phyloP scores from a whole-genome alignment of 2,113 vertebrate genomes.

The Vimba vimba region DNA sequence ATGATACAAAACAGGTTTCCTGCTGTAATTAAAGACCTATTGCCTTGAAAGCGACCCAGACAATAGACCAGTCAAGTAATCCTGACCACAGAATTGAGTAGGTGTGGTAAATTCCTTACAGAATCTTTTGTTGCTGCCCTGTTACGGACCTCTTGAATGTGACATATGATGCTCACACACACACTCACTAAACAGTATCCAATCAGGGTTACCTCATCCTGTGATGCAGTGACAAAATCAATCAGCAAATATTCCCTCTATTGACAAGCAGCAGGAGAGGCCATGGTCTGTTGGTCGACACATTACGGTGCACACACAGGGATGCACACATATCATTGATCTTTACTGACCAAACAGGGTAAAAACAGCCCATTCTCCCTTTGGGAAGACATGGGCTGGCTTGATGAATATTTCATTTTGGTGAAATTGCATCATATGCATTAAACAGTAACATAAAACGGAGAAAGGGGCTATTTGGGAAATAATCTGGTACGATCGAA shows the following conservation, averaged over 20 bases:
- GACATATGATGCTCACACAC: slow-evolving; percentile 32
- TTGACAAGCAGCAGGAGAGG: slow-evolving; percentile 70
- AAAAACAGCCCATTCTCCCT: slow-evolving; percentile 16
- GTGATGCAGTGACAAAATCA: slow-evolving; percentile 71
- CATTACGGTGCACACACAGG: background rate
- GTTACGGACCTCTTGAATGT: slow-evolving; percentile 65
- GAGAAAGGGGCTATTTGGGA: background rate
- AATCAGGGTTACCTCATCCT: slow-evolving; percentile 60
- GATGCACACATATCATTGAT: slow-evolving; percentile 50
- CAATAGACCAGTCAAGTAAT: slow-evolving; percentile 59
- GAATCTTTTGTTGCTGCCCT: slow-evolving; percentile 58
- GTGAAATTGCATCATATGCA: slow-evolving; percentile 40
- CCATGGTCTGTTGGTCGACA: slow-evolving; percentile 39
- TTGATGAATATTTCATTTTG: slow-evolving; percentile 52
- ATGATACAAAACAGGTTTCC: slow-evolving; percentile 62
- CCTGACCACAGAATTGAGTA: slow-evolving; percentile 58
- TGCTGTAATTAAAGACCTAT: slow-evolving; percentile 69
- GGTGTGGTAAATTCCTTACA: slow-evolving; percentile 42
- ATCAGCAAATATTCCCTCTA: slow-evolving; percentile 76
- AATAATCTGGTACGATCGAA: background rate
- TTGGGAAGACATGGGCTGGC: background rate
- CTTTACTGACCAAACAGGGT: slow-evolving; percentile 4
- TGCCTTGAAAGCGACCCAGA: slow-evolving; percentile 58
- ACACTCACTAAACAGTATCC: slow-evolving; percentile 41
- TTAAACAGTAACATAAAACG: slow-evolving; percentile 11